These are phyloP conservation scores for Engystomops pustulosus DNA, from an alignment of 2,113 vertebrate species.

Conservation along the genomic window DNA sequence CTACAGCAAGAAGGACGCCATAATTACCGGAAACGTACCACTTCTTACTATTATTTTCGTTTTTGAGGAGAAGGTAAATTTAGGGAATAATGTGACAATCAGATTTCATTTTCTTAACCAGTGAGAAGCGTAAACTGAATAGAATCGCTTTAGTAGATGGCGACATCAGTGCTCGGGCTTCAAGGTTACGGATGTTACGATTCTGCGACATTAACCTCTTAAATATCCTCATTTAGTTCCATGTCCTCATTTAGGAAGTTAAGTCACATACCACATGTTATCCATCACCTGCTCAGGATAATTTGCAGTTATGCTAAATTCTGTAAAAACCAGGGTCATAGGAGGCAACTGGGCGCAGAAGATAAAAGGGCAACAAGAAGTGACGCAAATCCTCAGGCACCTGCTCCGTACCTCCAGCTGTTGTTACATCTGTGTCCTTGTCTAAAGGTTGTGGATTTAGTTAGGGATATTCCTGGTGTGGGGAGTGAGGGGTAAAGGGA, in stretches of 20 bases:
- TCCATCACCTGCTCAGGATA: no score
- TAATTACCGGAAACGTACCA: conserved; percentile 1
- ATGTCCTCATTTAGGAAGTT: neutral
- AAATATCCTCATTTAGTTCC: neutral
- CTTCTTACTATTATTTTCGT: neutral
- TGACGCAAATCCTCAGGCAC: no score
- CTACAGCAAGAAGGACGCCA: neutral
- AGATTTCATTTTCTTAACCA: neutral
- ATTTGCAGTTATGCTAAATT: no score
- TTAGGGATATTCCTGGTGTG: no score
- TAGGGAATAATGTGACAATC: neutral
- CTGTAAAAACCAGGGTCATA: no score
- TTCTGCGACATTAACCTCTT: neutral
- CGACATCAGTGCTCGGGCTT: neutral
- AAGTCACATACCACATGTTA: no score
- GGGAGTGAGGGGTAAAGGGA: no score
- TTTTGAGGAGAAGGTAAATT: neutral
- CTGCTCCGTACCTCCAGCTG: no score
- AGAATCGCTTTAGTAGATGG: neutral
- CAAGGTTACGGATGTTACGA: neutral
- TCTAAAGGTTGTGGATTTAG: no score
- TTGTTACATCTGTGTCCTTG: no score
- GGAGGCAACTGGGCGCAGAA: no score
- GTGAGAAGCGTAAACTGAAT: neutral
- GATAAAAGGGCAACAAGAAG: no score